Percentiles rank a stretch among this genome's conserved stretches.
Conservation (phyloP, 1,140 invertebrate species). For the Drosophila quadrilineata region DNA sequence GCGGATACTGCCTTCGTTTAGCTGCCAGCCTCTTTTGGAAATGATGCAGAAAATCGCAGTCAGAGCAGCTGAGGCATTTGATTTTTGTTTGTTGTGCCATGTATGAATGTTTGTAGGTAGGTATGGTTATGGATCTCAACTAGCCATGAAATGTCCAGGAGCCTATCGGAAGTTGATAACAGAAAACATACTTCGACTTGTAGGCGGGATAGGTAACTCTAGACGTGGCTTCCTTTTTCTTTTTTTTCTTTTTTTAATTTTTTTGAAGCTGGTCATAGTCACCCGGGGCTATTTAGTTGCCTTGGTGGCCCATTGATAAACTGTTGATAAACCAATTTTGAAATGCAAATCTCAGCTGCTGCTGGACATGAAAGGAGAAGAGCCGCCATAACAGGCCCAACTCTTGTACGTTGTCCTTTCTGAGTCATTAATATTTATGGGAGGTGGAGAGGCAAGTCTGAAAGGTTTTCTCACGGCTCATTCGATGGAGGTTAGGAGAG, state of each 20-base stretch:
- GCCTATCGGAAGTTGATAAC: constrained; percentile 74
- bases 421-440: constrained; percentile 68
- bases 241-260: no score
- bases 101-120: constrained; percentile 21
- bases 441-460: no score
- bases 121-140: no score
- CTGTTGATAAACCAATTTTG: constrained; percentile 64
- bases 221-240: constrained; percentile 63
- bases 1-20: neutral
- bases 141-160: constrained; percentile 68
- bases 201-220: constrained; percentile 54
- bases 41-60: constrained; percentile 69
- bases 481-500: constrained; percentile 24
- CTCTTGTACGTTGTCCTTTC: neutral
- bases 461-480: constrained; percentile 47
- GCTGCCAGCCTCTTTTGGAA: constrained; percentile 18
- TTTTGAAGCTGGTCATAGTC: constrained; percentile 46
- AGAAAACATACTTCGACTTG: no score
- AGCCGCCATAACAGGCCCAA: constrained; percentile 20
- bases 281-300: no score
- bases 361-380: constrained; percentile 10
- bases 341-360: constrained; percentile 73
- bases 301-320: constrained; percentile 43
- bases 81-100: constrained; percentile 72
- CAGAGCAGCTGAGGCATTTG: constrained; percentile 50